Evolutionary conservation across 1,140 invertebrate species (phyloP), one percentile per base, ranked within the genome.

Genomic region (Panagrolaimus sp.): DNA sequence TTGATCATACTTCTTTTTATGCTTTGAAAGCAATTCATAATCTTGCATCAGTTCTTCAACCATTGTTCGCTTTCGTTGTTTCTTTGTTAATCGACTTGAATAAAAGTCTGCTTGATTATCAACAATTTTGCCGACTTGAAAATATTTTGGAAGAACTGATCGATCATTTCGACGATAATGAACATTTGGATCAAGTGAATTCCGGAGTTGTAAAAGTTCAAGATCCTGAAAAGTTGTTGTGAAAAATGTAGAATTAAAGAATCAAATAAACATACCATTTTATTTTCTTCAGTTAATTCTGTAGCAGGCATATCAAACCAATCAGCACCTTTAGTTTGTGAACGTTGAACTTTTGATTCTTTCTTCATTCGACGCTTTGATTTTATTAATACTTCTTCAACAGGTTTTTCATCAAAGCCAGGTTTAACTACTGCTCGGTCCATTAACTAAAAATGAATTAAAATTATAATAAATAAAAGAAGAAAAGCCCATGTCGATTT

Each of bases 111-210:
- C 83, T 10, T 86, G 74, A 66, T 77, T 80, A 63, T 88, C 87
- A 24, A 88, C 78, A 58, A 88, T 84, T 64, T 81, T 85, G 44
- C 88, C 88, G 78, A 87, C 83, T 85, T 87, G 68, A 32, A 78
- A 76, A 66, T 63, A 52, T 86, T 95, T 96, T 0, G 93, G 92
- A 43, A 93, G 78, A 1, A 88, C 88, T 85, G 91, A 89, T 45
- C 90, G 86, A 82, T 94, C 91, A 83, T 92, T 93, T 74, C 91
- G 91, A 83, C 95, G 96, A 84, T 95, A 96, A 80, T 96, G 96
- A 66, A 89, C 89, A 84, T 94, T 95, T 0, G 91, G 90, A 86
- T 97, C 90, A 3, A 96, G 85, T 5, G 88, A 90, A n/a, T 90
- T 90, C 80, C 94, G 88, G 92, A 96, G 94, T 84, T 91, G 89